phyloP scores from a whole-genome alignment of 2,113 vertebrate species.

The Trichechus manatus region DNA sequence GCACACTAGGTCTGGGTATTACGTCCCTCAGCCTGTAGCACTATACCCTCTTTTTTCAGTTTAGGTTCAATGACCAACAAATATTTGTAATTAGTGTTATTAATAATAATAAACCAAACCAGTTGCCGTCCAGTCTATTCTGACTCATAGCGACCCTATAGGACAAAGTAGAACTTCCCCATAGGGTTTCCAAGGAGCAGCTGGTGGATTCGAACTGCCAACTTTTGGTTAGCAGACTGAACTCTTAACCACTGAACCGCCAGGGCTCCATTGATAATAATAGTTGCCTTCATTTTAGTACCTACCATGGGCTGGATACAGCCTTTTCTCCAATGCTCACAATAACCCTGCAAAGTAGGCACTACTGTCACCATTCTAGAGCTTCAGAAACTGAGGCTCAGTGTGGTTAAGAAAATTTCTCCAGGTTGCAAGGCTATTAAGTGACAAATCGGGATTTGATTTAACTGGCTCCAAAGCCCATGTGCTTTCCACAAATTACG shows the following conservation, averaged over 20 bases:
- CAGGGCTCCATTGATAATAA: neutral
- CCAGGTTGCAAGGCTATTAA: neutral
- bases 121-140: too few species aligned
- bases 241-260: too few species aligned
- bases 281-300: neutral
- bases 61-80: neutral
- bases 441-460: neutral
- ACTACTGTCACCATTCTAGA: neutral
- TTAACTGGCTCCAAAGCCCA: neutral
- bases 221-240: too few species aligned
- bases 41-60: neutral
- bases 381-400: neutral
- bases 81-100: neutral
- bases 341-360: neutral
- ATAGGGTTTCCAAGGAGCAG: too few species aligned
- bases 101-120: neutral
- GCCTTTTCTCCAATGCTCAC: neutral
- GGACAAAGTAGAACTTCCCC: too few species aligned
- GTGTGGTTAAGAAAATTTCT: neutral
- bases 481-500: neutral
- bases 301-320: too few species aligned
- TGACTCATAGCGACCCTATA: too few species aligned
- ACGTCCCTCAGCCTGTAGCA: neutral
- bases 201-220: too few species aligned
- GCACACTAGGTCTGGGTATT: neutral